Base-by-base conservation (phyloP, 2,888 invertebrate genomes). In the Leptopilina myrica region DNA sequence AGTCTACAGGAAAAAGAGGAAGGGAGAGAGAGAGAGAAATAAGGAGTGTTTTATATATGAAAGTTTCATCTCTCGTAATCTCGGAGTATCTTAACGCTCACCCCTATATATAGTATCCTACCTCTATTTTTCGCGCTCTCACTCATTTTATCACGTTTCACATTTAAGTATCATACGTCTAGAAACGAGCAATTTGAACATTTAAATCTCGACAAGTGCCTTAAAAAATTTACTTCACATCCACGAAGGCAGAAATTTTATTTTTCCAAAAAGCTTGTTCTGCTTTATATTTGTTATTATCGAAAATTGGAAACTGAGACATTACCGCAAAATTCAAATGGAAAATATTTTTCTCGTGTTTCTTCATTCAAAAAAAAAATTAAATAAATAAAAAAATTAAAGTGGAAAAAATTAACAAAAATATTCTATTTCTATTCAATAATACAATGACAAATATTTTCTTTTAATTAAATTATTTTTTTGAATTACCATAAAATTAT, bases 21-120 rank as follows among this genome's bases (percentile, higher is more conserved):
- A 73, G 12, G 65, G 49, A 33, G 33, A 46, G 40, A 77, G 77
- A 84, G 82, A 82, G 9, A 56, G 33, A 80, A 78, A 78, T 69
- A 81, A 83, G 79, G 80, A 81, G 83, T 84, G 85, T 88, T 89
- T 86, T 87, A 88, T 33, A 33, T 33, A 33, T 87, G 86, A 88
- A 89, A 89, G 85, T 88, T 89, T 89, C 87, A 88, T 85, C 85
- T 84, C 85, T 85, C 85, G 85, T 88, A 87, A 89, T 86, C 87
- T 86, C 84, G 76, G 78, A 81, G 82, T 83, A 85, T 84, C 86
- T 85, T 79, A 81, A 81, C 81, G 76, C 56, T 40, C 76, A 56
- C 62, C 49, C 73, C 33, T 5, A 33, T 33, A 2, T 5, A 33
- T 33, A 2, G 33, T 59, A 56, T 56, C 73, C 33, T 8, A 56